phyloP scores from a whole-genome alignment of 2,888 invertebrate species.

The Amphipyra tragopoginis region DNA sequence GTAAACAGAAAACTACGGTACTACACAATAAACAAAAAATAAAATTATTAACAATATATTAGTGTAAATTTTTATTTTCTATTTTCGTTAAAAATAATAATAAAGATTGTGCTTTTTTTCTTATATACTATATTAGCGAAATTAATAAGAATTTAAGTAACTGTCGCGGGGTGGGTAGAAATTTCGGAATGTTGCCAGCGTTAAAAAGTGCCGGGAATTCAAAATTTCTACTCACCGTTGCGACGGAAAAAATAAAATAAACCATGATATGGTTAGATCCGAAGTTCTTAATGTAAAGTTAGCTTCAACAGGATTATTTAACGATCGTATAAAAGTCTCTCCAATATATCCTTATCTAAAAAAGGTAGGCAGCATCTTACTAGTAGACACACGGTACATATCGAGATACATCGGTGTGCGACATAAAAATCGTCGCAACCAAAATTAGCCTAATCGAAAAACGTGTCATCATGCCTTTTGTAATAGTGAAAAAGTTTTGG shows the following conservation, averaged over 20 bases:
- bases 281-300: conserved; percentile 87
- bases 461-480: conserved; percentile 76
- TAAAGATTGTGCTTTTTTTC: conserved; percentile 86
- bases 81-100: conserved; percentile 79
- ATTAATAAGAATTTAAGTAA: conserved; percentile 74
- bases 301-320: conserved; percentile 88
- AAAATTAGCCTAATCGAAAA: conserved; percentile 71
- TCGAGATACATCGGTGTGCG: conserved; percentile 69
- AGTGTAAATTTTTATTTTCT: conserved; percentile 77
- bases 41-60: conserved; percentile 89
- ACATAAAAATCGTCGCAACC: conserved; percentile 78
- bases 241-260: conserved; percentile 67
- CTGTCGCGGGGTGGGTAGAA: conserved; percentile 63
- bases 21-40: conserved; percentile 82
- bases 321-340: conserved; percentile 90
- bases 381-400: conserved; percentile 81
- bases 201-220: conserved; percentile 61
- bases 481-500: conserved; percentile 81
- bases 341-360: conserved; percentile 89
- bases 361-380: conserved; percentile 85
- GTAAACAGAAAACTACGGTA: conserved; percentile 73
- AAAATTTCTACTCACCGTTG: conserved; percentile 62
- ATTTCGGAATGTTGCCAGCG: conserved; percentile 74
- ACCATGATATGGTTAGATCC: conserved; percentile 84
- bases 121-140: conserved; percentile 88